Conservation (phyloP, 2,888 invertebrate genomes). For the Xiphydria camelus region DNA sequence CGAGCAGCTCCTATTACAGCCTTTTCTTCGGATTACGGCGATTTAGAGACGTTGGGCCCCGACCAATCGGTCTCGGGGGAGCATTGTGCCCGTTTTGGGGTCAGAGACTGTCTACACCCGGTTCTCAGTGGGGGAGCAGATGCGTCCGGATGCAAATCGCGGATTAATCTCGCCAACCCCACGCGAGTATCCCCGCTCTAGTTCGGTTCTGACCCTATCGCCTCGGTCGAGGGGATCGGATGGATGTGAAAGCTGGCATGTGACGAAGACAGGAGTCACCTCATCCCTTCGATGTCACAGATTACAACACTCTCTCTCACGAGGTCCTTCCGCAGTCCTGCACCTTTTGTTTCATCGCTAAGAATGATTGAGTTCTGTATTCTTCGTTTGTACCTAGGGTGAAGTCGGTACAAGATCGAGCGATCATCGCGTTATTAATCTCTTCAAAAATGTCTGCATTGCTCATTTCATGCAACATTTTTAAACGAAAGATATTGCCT, state of each 20-base stretch:
- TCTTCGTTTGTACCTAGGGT: no score
- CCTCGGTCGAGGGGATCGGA: constrained; percentile 33
- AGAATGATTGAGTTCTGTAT: no score
- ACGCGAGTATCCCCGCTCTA: constrained; percentile 32
- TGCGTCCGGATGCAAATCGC: constrained; percentile 57
- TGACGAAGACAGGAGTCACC: constrained; percentile 50
- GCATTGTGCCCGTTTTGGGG: constrained; percentile 17
- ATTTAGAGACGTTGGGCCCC: no score
- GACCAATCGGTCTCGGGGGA: constrained; percentile 8
- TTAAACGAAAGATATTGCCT: no score
- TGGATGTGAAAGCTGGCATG: constrained; percentile 48
- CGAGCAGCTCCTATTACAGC: no score
- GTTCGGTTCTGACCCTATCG: constrained; percentile 28
- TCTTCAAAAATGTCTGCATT: no score
- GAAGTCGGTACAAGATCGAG: no score
- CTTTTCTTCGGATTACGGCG: no score
- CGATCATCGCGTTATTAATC: no score
- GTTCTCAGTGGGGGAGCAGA: constrained; percentile 46
- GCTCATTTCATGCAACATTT: no score
- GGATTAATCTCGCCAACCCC: constrained; percentile 56
- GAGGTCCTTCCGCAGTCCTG: no score
- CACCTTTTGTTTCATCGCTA: no score
- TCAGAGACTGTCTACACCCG: constrained; percentile 27
- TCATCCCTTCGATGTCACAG: constrained; percentile 40
- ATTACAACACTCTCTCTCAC: constrained; percentile 35